phyloP scores from a whole-genome alignment of 2,888 invertebrate species.

The Biston betularia region DNA sequence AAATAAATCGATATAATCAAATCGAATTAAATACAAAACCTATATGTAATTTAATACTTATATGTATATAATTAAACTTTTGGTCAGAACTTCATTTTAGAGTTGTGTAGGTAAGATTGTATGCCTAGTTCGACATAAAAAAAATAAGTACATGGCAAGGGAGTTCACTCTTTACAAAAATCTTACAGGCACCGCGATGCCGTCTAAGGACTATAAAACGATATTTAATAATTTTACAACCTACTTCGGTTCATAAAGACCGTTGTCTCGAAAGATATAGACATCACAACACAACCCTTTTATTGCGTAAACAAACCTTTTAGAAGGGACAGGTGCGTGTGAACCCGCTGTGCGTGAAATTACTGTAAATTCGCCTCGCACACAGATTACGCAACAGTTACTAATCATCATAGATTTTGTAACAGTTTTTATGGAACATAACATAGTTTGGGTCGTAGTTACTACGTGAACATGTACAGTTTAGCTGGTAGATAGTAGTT shows the following conservation, averaged over 20 bases:
- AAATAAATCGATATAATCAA: too few species aligned
- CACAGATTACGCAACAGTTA: constrained; percentile 25
- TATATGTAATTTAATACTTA: too few species aligned
- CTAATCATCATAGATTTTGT: constrained; percentile 1
- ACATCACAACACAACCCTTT: constrained; percentile 60
- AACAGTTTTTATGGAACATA: constrained; percentile 2
- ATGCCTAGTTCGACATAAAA: too few species aligned
- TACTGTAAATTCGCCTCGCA: constrained; percentile 73
- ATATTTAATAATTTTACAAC: constrained; percentile 10
- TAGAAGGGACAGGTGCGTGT: constrained; percentile 75
- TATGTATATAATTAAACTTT: too few species aligned
- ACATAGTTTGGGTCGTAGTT: constrained; percentile 12
- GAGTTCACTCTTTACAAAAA: too few species aligned
- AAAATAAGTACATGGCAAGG: too few species aligned
- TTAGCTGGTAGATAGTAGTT: constrained; percentile 8
- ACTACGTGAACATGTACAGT: constrained; percentile 1
- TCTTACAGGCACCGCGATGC: not conserved
- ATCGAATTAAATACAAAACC: too few species aligned
- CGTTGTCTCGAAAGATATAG: constrained; percentile 42
- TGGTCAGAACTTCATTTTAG: too few species aligned
- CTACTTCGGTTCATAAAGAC: constrained; percentile 30
- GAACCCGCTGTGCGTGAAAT: constrained; percentile 82
- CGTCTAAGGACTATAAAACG: not conserved
- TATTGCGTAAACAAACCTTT: constrained; percentile 68
- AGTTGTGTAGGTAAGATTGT: too few species aligned